phyloP scores from a whole-genome alignment of 1,140 invertebrate genomes.

The Drosophila setifemur region DNA sequence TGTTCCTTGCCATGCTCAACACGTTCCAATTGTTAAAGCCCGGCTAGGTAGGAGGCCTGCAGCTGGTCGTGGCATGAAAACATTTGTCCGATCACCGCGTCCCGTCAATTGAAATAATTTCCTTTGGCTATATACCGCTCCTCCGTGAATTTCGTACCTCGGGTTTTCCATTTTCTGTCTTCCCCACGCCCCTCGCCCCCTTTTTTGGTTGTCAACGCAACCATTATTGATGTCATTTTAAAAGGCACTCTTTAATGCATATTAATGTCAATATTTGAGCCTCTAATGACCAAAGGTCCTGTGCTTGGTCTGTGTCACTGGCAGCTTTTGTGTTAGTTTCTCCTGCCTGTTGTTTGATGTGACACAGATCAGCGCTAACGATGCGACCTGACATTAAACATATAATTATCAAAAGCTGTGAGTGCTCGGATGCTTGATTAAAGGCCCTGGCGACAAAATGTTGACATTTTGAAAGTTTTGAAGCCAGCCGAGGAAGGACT shows the following conservation, averaged over 20 bases:
- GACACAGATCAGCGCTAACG: constrained; percentile 47
- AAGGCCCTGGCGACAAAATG: constrained; percentile 63
- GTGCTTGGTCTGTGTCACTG: constrained; percentile 27
- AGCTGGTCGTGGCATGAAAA: constrained; percentile 35
- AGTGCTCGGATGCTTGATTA: constrained; percentile 56
- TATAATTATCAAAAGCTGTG: constrained; percentile 60
- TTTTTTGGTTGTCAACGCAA: constrained; percentile 48
- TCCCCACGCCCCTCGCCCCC: neutral
- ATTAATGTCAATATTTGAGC: constrained; percentile 77
- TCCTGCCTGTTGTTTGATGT: constrained; percentile 55
- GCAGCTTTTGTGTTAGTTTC: constrained; percentile 63
- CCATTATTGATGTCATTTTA: constrained; percentile 72
- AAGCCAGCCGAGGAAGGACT: constrained; percentile 12
- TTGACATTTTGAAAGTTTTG: constrained; percentile 74
- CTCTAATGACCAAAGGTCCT: constrained; percentile 65
- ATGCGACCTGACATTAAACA: constrained; percentile 58
- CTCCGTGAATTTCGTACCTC: neutral
- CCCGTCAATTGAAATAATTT: constrained; percentile 51
- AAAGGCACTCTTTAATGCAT: constrained; percentile 73
- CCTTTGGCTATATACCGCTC: no score
- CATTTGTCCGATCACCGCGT: constrained; percentile 43
- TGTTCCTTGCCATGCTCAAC: constrained; percentile 57
- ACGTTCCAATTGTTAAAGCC: constrained; percentile 67
- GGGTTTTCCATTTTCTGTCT: neutral
- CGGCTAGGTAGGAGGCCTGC: constrained; percentile 20